Percentiles rank a stretch among this genome's conserved stretches.
Evolutionary conservation across 2,888 invertebrate species (phyloP).

Genomic region (Globia sparganii): DNA sequence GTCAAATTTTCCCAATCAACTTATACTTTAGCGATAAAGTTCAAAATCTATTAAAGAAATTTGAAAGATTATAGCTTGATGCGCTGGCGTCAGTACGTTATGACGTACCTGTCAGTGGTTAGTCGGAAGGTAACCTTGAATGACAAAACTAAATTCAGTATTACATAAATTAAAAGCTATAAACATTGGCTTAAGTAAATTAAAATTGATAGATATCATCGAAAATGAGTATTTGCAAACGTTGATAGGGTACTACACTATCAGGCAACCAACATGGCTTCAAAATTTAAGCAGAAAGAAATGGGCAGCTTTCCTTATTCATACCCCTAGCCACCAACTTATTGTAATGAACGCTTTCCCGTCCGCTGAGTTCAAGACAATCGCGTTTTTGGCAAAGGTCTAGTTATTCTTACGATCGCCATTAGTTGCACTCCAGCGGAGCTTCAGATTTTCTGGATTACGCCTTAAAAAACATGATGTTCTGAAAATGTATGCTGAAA

Average conservation of each 20-base stretch:
- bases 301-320: neutral
- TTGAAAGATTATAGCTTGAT: too few species aligned
- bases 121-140: too few species aligned
- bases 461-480: slow-evolving; percentile 12
- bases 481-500: neutral
- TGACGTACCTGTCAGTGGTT: too few species aligned
- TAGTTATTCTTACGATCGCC: slow-evolving; percentile 44
- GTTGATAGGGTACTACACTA: neutral
- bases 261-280: neutral
- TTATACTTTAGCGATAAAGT: too few species aligned
- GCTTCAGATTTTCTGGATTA: slow-evolving; percentile 27
- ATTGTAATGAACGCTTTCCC: slow-evolving; percentile 50
- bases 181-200: too few species aligned
- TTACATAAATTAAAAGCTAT: neutral
- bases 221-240: neutral
- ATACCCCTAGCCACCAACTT: neutral
- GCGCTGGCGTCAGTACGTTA: too few species aligned
- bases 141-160: too few species aligned
- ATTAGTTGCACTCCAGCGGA: slow-evolving; percentile 43
- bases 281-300: neutral
- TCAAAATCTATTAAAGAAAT: too few species aligned
- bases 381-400: slow-evolving; percentile 40
- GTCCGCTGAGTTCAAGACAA: slow-evolving; percentile 45
- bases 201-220: too few species aligned
- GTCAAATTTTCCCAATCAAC: too few species aligned